Evolutionary conservation across 2,888 invertebrate species (phyloP).

Genomic region (Lottia scabra): DNA sequence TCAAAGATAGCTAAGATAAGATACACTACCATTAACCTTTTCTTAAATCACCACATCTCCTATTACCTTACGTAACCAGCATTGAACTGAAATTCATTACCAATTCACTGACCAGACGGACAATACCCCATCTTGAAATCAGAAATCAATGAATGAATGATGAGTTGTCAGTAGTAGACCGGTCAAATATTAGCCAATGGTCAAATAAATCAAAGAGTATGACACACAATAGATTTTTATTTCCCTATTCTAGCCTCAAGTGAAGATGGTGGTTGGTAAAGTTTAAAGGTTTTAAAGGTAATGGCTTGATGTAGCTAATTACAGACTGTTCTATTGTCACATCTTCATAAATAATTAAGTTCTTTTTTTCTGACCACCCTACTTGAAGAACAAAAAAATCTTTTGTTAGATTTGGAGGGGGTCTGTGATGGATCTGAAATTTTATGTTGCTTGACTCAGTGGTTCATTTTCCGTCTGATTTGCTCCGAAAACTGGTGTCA

Average conservation of each 20-base stretch:
- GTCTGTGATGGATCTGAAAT: not conserved
- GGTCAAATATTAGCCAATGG: not conserved
- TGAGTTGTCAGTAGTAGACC: not conserved
- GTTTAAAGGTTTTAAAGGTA: not conserved
- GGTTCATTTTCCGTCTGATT: not conserved
- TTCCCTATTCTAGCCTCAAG: not conserved
- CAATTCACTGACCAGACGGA: too few relatives aligned
- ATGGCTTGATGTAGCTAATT: not conserved
- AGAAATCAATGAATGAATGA: not conserved
- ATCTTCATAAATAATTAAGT: not conserved
- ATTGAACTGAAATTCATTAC: too few relatives aligned
- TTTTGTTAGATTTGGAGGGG: not conserved
- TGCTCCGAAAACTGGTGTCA: not conserved
- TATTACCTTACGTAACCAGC: too few relatives aligned
- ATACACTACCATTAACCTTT: too few relatives aligned
- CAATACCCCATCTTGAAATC: too few relatives aligned
- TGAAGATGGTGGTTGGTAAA: too few relatives aligned
- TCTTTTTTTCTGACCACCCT: not conserved
- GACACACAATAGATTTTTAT: not conserved
- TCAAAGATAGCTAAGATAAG: too few relatives aligned
- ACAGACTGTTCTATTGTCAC: not conserved
- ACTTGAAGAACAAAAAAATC: slow-evolving; percentile 1
- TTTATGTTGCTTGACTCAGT: not conserved
- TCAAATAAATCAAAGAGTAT: not conserved
- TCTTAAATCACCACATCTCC: too few relatives aligned